Evolutionary conservation across 2,888 invertebrate species (phyloP).

Genomic region (Diloba caeruleocephala): DNA sequence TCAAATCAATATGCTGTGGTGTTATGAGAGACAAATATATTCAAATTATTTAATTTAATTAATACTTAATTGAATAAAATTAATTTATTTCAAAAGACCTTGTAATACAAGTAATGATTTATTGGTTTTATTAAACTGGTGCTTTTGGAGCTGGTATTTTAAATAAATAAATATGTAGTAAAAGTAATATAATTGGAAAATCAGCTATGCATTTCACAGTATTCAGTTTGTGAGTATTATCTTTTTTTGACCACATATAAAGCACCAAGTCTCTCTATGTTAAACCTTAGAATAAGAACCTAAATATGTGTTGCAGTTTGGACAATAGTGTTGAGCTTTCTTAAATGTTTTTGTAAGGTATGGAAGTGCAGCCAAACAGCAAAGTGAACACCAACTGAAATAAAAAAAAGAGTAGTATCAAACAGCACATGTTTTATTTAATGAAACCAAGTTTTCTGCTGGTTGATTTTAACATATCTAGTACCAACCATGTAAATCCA

Average conservation of each 20-base stretch:
- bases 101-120: conserved; percentile 28
- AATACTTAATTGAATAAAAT: background rate
- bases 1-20: background rate
- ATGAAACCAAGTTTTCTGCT: too few relatives aligned
- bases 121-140: background rate
- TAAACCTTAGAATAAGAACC: conserved; percentile 73
- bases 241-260: background rate
- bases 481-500: conserved; percentile 79
- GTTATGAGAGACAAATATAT: background rate
- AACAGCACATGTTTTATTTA: too few relatives aligned
- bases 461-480: too few relatives aligned
- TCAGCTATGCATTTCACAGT: background rate
- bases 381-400: conserved; percentile 83
- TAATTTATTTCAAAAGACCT: conserved; percentile 7
- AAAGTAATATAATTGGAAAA: background rate
- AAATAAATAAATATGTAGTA: background rate
- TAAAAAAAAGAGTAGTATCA: background rate
- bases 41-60: too few relatives aligned
- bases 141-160: background rate
- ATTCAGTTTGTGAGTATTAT: background rate
- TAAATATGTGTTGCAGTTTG: conserved; percentile 75
- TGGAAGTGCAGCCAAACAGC: conserved; percentile 80
- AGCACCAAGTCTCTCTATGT: background rate
- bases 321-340: conserved; percentile 79
- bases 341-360: conserved; percentile 75